A percentile compares a stretch with the other conserved stretches of the same genome.
Evolutionary conservation across 2,113 vertebrate genomes (phyloP).

Genomic region (Morone chrysops): DNA sequence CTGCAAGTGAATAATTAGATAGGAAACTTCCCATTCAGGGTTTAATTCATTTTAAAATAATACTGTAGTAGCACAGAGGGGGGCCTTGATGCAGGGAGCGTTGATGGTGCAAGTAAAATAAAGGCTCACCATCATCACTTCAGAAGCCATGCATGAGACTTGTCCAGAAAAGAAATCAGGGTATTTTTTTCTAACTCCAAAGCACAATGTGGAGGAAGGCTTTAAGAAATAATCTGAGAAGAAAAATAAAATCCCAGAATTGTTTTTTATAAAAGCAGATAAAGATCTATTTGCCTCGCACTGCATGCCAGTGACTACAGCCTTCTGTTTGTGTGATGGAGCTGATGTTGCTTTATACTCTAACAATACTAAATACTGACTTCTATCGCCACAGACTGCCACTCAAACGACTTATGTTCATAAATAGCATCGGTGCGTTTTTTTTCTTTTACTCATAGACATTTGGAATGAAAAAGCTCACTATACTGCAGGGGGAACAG

Average conservation of each 20-base stretch:
- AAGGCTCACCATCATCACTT: constrained; percentile 42
- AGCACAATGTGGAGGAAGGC: not conserved
- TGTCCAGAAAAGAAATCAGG: constrained; percentile 1
- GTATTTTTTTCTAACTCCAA: not conserved
- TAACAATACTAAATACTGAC: not conserved
- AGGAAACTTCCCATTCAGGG: not conserved
- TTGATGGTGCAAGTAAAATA: constrained; percentile 32
- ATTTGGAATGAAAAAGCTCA: constrained; percentile 11
- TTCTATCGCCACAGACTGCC: not conserved
- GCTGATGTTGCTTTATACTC: constrained; percentile 9
- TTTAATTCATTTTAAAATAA: not conserved
- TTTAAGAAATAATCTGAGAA: constrained; percentile 6
- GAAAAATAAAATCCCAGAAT: not conserved
- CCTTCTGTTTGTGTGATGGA: not conserved
- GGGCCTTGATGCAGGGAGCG: constrained; percentile 20
- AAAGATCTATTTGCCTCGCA: not conserved
- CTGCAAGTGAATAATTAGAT: constrained; percentile 12
- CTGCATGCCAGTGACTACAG: not conserved
- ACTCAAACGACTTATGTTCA: not conserved
- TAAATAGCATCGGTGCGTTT: not conserved
- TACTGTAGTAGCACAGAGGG: not conserved
- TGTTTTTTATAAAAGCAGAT: constrained; percentile 16
- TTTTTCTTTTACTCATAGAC: not conserved
- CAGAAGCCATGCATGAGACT: constrained; percentile 21
- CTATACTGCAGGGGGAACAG: constrained; percentile 52